These are phyloP conservation scores for Cervus canadensis DNA, from an alignment of 2,113 vertebrate species.

Conservation along the genomic window DNA sequence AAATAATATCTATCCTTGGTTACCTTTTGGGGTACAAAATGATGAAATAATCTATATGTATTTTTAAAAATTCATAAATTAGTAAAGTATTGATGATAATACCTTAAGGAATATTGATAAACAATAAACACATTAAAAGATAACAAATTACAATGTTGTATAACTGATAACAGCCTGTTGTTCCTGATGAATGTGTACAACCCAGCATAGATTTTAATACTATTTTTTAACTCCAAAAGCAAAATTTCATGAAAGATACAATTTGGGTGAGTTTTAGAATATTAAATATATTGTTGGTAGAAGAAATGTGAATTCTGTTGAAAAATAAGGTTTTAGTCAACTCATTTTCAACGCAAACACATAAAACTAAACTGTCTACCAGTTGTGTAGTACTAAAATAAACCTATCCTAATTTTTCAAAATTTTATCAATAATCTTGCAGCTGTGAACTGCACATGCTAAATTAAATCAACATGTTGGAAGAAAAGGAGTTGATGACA, in stretches of 20 bases:
- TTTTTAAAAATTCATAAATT: neutral
- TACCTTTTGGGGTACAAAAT: neutral
- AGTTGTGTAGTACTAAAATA: slow-evolving; percentile 50
- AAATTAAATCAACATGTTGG: slow-evolving; percentile 38
- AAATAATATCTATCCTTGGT: neutral
- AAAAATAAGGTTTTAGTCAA: slow-evolving; percentile 1
- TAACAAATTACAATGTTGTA: neutral
- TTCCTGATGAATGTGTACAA: neutral
- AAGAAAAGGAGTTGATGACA: slow-evolving; percentile 52
- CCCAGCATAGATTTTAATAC: neutral
- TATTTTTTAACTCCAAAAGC: neutral
- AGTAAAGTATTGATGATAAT: neutral
- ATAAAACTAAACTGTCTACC: slow-evolving; percentile 2
- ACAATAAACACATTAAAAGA: neutral
- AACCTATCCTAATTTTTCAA: neutral
- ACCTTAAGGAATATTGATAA: neutral
- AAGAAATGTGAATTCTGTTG: neutral
- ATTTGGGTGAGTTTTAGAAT: neutral
- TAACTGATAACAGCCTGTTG: neutral
- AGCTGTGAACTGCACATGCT: slow-evolving; percentile 50
- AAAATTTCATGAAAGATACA: neutral
- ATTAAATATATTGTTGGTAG: neutral
- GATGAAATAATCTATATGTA: neutral
- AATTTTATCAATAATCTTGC: slow-evolving; percentile 55
- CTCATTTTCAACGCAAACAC: neutral